Evolutionary conservation across 2,888 invertebrate genomes (phyloP), one percentile per base, ranked within the genome.

Genomic region (Amiota minor): DNA sequence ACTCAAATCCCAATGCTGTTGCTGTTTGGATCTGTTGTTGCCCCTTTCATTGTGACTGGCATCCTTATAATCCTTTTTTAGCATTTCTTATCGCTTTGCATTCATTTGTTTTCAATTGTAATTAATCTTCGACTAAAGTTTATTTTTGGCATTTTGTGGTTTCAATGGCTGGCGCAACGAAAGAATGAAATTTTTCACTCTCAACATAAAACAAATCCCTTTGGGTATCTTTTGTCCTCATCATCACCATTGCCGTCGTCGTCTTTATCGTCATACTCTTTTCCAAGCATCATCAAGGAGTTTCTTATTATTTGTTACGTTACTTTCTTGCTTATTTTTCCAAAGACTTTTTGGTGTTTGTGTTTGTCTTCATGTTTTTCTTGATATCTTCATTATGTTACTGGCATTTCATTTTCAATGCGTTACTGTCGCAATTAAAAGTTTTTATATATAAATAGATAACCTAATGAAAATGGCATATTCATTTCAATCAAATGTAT

Each of bases 71-170:
- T 72, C 65, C 65, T 67, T 72, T 70, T 70, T 73, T 76, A 83
- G 80, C 86, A 55, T 70, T 85, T 86, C 83, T 85, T 86, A 86
- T 84, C 84, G 86, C 86, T 83, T 81, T 84, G 86, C 85, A 86
- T 84, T 84, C 86, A 85, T 84, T 86, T 84, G 84, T 84, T 84
- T 86, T 83, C 83, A 83, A 86, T 86, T 84, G 84, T 84, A 84
- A 84, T 84, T 84, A 84, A 84, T 84, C 84, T 84, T 86, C 77
- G 76, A 59, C 59, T 16, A 86, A 86, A 84, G 79, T 86, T 84
- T 80, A 53, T 81, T 81, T 84, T 80, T 86, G 83, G 79, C 82
- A 79, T 80, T 84, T 81, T 86, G 86, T 78, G 84, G 86, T 83
- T 80, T 74, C 69, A 55, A 50, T 74, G 62, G 59, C 4, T 11